A percentile compares a stretch with the other conserved stretches of the same genome.
phyloP scores from a whole-genome alignment of 1,140 invertebrate species.

The Bombus sylvicola region DNA sequence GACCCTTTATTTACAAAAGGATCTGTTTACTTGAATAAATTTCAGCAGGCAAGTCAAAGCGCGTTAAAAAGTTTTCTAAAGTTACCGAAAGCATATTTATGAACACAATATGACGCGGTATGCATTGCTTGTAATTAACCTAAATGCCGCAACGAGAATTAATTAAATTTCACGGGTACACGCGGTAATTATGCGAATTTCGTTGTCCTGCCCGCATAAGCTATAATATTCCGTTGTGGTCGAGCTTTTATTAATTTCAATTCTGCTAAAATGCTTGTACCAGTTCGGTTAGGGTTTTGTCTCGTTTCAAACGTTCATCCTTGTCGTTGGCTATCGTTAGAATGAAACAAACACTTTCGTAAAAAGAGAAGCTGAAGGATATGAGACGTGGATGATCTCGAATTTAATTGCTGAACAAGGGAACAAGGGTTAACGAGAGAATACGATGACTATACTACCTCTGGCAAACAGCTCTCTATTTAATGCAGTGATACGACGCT shows the following conservation, averaged over 20 bases:
- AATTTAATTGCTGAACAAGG: background rate
- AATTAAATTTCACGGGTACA: conserved; percentile 30
- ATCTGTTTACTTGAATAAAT: background rate
- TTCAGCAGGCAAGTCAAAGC: background rate
- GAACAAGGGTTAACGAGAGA: too few species aligned
- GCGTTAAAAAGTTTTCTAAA: background rate
- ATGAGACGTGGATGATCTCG: background rate
- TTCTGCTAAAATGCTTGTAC: background rate
- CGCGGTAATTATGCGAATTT: conserved; percentile 29
- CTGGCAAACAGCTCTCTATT: background rate
- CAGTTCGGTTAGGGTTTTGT: too few species aligned
- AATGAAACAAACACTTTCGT: background rate
- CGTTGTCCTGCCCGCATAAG: background rate
- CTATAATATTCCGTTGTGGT: background rate
- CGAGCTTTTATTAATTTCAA: conserved; percentile 17
- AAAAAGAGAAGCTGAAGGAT: background rate
- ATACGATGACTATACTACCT: background rate
- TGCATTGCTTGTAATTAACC: conserved; percentile 34
- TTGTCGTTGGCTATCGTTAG: background rate
- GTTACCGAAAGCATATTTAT: conserved; percentile 11
- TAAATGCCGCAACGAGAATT: conserved; percentile 22
- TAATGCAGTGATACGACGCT: too few species aligned
- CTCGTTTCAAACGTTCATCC: background rate
- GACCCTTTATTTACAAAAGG: background rate
- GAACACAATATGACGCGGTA: background rate